Evolutionary conservation across 2,113 vertebrate genomes (phyloP), one percentile per base, ranked within the genome.

Genomic region (Leiothrix lutea): DNA sequence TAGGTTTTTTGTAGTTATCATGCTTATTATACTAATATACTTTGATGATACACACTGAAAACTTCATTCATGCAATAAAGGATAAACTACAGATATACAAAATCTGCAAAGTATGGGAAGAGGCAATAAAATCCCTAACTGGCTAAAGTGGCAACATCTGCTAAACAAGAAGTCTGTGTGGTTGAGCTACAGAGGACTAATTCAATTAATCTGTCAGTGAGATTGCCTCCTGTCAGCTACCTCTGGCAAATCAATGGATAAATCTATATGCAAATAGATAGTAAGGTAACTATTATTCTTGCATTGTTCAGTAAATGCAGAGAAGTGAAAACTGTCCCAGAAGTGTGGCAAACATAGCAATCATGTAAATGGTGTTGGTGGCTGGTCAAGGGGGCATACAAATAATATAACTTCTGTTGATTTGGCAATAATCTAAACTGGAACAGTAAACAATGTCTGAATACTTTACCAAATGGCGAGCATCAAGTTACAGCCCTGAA

Each of bases 241-340:
- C 42, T 80, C 36, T 95, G 40, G 56, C 21, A 87, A 84, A 78
- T 74, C 84, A 89, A 71, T 84, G 45, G 64, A 70, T 65, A 87
- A 91, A 94, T 89, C 53, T 82, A 64, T 61, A 81, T 67, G 40
- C 35, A 92, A 95, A 95, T 81, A 64, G 94, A 65, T 48, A 75
- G 31, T 48, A 38, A 83, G 33, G 12, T 62, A 62, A 44, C 50
- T 72, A 65, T 33, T 70, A 24, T 57, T 64, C 65, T 88, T 78
- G 54, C 17, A 13, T 71, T 84, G 9, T 67, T 84, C 44, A 36
- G 12, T 71, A 71, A 80, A 56, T 6, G 20, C 6, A 81, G 53
- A 45, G 64, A 64, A 88, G 65, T 1, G 1, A 95, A 93, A 90
- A 64, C 17, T 81, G 51, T 42, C 16, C 3, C 6, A 58, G 53